These are phyloP conservation scores for Amphilophus citrinellus DNA, from an alignment of 2,113 vertebrate species.

Conservation along the genomic window DNA sequence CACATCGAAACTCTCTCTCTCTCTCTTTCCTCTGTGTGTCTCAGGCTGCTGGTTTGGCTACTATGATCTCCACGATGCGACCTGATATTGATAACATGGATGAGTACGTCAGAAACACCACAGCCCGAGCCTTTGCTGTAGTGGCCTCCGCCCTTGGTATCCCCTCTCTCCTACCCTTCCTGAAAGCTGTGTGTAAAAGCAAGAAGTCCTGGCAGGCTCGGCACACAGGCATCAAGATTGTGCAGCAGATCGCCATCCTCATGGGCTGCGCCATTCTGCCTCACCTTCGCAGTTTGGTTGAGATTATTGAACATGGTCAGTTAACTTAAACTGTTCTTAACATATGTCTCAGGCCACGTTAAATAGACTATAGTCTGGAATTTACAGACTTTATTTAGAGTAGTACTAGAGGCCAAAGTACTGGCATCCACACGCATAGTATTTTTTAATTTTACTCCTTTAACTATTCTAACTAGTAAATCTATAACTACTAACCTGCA, in stretches of 20 bases:
- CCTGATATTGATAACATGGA: slow-evolving; percentile 99
- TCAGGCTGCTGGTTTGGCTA: slow-evolving; percentile 97
- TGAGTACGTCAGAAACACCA: slow-evolving; percentile 98
- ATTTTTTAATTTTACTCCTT: neutral
- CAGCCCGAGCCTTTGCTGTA: slow-evolving; percentile 96
- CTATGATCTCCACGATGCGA: slow-evolving; percentile 99
- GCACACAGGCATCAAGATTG: slow-evolving; percentile 99
- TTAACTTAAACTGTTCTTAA: neutral
- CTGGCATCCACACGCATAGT: neutral
- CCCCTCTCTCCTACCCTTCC: slow-evolving; percentile 95
- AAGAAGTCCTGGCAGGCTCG: slow-evolving; percentile 99
- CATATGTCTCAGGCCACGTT: neutral
- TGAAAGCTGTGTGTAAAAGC: slow-evolving; percentile 99
- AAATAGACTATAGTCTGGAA: no score
- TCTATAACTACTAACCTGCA: neutral
- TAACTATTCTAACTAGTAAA: neutral
- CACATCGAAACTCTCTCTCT: neutral
- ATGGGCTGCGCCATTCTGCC: slow-evolving; percentile 99
- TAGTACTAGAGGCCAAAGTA: neutral
- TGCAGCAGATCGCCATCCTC: slow-evolving; percentile 99
- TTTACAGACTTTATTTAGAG: no score
- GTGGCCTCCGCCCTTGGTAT: slow-evolving; percentile 98
- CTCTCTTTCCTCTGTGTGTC: neutral
- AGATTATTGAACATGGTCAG: slow-evolving; percentile 99
- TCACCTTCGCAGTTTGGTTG: slow-evolving; percentile 97